Evolutionary conservation across 2,888 invertebrate species (phyloP).

Genomic region (Melipona bicolor): DNA sequence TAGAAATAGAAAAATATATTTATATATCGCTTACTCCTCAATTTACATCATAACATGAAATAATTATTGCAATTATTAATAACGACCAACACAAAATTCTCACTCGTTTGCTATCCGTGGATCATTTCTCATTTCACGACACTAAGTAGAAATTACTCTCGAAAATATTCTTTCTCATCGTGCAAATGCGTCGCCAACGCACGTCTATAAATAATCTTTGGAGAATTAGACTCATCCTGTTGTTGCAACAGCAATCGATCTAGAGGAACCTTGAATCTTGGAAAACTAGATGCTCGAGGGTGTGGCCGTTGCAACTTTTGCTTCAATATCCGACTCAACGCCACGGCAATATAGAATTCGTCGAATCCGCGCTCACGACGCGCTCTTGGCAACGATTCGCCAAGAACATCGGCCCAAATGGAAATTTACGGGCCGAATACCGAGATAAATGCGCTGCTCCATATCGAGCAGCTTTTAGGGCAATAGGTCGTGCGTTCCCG

Average conservation of each 20-base stretch:
- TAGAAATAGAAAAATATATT: too few species aligned
- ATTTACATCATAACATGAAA: too few species aligned
- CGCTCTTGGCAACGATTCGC: conserved; percentile 70
- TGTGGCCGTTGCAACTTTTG: neutral
- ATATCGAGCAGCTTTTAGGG: conserved; percentile 68
- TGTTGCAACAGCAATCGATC: neutral
- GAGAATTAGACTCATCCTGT: too few species aligned
- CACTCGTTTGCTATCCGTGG: too few species aligned
- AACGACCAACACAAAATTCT: too few species aligned
- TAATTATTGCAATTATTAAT: too few species aligned
- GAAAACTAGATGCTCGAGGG: neutral
- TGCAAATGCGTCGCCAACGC: too few species aligned
- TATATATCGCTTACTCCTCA: too few species aligned
- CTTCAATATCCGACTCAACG: neutral
- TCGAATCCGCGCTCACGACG: conserved; percentile 29
- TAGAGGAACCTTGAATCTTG: neutral
- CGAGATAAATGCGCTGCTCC: conserved; percentile 61
- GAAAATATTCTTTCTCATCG: too few species aligned
- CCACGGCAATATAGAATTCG: neutral
- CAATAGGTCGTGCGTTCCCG: conserved; percentile 70
- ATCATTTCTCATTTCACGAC: too few species aligned
- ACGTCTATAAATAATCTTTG: too few species aligned
- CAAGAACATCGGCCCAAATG: conserved; percentile 73
- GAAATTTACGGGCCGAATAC: conserved; percentile 74
- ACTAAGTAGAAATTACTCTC: too few species aligned